Conservation (phyloP, 2,797 vertebrate species). For the Myotis pilosus region DNA sequence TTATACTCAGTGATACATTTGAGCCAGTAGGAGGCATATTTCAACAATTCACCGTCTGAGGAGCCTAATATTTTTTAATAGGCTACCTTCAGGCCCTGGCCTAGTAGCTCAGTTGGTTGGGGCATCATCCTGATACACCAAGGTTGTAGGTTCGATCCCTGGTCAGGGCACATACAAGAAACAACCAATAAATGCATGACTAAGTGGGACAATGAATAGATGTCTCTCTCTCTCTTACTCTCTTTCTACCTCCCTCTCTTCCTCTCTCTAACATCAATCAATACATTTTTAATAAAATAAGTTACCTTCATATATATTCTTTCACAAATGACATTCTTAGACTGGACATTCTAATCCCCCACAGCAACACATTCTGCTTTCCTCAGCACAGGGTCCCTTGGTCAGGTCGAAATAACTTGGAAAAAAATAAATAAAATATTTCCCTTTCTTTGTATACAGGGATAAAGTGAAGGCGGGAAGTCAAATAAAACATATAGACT, state of each 20-base stretch:
- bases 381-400: background rate
- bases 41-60: conserved; percentile 35
- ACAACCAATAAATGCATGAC: background rate
- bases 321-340: background rate
- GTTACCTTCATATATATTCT: background rate
- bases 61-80: background rate
- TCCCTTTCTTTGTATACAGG: background rate
- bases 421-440: background rate
- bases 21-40: background rate
- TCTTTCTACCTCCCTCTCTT: background rate
- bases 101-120: background rate
- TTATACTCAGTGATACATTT: conserved; percentile 23
- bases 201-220: background rate
- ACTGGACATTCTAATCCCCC: background rate
- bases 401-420: background rate
- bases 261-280: background rate
- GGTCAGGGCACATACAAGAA: background rate
- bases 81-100: background rate
- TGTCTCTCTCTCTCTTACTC: background rate
- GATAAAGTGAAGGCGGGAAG: background rate
- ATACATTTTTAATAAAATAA: background rate
- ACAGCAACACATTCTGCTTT: background rate
- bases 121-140: background rate
- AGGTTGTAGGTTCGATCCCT: background rate
- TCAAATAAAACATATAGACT: background rate